A percentile compares a stretch with the other conserved stretches of the same genome.
phyloP scores from a whole-genome alignment of 2,797 vertebrate species.

The Pteropus rufus region DNA sequence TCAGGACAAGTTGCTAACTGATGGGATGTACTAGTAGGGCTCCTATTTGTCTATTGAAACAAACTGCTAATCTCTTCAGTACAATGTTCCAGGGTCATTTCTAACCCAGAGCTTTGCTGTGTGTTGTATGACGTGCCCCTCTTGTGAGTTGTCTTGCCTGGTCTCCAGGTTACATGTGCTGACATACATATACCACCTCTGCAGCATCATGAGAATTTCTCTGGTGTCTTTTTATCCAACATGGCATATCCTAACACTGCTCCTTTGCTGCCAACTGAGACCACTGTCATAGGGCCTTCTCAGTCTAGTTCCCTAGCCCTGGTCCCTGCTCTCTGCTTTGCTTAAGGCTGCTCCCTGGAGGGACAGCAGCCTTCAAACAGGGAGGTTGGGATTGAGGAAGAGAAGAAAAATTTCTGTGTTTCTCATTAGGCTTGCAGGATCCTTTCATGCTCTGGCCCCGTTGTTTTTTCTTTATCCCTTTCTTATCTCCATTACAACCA shows the following conservation, averaged over 20 bases:
- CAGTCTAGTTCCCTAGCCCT: background rate
- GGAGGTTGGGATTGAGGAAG: background rate
- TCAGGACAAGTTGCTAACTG: background rate
- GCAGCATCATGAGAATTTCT: background rate
- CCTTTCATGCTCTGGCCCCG: background rate
- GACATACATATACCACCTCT: background rate
- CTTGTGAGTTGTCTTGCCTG: background rate
- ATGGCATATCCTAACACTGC: background rate
- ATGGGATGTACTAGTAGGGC: background rate
- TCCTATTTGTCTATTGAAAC: background rate
- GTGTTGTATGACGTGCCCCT: rapidly evolving
- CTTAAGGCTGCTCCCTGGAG: background rate
- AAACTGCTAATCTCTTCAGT: background rate
- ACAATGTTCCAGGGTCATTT: background rate
- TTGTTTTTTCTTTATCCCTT: background rate
- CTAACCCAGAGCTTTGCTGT: background rate
- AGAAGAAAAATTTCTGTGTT: background rate
- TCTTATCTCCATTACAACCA: background rate
- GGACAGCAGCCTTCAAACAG: background rate
- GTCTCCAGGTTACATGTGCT: background rate
- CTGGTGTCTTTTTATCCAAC: background rate
- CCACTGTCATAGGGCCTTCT: background rate
- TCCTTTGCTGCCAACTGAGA: background rate
- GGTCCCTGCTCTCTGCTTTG: background rate
- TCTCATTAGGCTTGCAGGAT: background rate